Base-by-base conservation (phyloP, 1,140 invertebrate genomes). In the Plodia interpunctella region DNA sequence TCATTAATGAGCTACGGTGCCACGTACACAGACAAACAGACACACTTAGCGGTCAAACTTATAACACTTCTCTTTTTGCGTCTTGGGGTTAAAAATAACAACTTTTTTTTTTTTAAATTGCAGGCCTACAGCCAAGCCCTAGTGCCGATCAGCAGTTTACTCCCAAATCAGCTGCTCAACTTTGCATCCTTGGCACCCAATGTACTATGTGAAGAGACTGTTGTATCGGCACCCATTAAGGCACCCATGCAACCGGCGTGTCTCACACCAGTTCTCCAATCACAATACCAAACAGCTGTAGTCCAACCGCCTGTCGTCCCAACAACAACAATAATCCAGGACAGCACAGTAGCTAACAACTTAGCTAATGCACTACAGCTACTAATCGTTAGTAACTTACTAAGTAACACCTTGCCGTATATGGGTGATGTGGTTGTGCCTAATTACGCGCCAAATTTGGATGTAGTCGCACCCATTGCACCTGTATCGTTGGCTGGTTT, bases 321-420 rank as follows among this genome's bases (percentile, higher is more conserved):
- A 53, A 25, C 32, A 18, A 54, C 76, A 2, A 69, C 80, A 0
- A 71, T 85, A 1, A 76, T 85, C 8, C 80, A 85, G 38, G 83
- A 87, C 13, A 79, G 75, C 19, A 76, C 78, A 8, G 77, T 87
- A 3, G 79, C 81, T 6, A 84, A 87, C 51, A 82, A 78, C 20
- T 57, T 87, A 19, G 83, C 78, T 0, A 83, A 87, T 60, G 76
- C 83, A 6, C 54, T 87, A n/a, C 83, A 87, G 59, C 53, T 87
- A 9, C 57, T 86, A 2, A 78, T 86, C 0, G 83, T 86, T 0
- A 86, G 83, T 63, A 86, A 75, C 55, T 51, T 86, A 3, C 49
- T 84, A 0, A 74, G 75, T 44, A 79, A 72, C 21, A 84, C 80
- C 0, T 60, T 86, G 6, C 80, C 80, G 6, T 13, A 6, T 53